A percentile compares a stretch with the other conserved stretches of the same genome.
Conservation (phyloP, 2,797 vertebrate genomes). For the Lepus oiostolus region DNA sequence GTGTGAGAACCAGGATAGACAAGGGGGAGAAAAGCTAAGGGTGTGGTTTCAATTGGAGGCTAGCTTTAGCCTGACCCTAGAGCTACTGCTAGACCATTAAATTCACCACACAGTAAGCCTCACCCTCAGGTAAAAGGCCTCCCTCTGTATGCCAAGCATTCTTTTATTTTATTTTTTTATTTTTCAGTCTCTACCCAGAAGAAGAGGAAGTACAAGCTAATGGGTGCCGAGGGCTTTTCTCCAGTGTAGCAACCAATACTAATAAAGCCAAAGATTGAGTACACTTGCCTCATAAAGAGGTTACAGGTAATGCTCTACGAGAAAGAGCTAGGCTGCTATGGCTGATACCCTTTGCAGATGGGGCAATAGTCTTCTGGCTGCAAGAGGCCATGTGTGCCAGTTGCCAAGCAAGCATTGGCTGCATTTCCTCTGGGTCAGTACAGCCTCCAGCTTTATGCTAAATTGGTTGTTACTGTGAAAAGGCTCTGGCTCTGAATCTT, state of each 20-base stretch:
- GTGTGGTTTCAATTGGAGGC: not conserved
- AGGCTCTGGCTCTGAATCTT: conserved; percentile 30
- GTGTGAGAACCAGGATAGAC: not conserved
- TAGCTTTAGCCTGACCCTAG: not conserved
- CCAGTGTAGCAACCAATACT: not conserved
- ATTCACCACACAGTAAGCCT: not conserved
- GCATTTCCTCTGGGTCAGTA: conserved; percentile 42
- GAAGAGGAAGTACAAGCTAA: not conserved
- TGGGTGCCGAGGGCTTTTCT: not conserved
- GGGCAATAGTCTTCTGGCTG: not conserved
- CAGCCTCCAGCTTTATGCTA: conserved; percentile 32
- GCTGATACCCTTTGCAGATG: not conserved
- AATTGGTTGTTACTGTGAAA: conserved; percentile 47
- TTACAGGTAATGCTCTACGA: not conserved
- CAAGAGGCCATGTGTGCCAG: not conserved
- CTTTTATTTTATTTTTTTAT: not conserved
- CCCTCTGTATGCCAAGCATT: not conserved
- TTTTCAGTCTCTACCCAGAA: not conserved
- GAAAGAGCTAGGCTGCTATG: not conserved
- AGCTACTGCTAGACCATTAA: fast-evolving
- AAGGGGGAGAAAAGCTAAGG: not conserved
- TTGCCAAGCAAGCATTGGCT: conserved; percentile 29
- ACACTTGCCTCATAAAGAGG: not conserved
- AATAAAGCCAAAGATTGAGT: not conserved
- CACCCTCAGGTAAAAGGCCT: not conserved